Evolutionary conservation across 1,140 invertebrate genomes (phyloP).

Genomic region (Lanistes nyassanus): DNA sequence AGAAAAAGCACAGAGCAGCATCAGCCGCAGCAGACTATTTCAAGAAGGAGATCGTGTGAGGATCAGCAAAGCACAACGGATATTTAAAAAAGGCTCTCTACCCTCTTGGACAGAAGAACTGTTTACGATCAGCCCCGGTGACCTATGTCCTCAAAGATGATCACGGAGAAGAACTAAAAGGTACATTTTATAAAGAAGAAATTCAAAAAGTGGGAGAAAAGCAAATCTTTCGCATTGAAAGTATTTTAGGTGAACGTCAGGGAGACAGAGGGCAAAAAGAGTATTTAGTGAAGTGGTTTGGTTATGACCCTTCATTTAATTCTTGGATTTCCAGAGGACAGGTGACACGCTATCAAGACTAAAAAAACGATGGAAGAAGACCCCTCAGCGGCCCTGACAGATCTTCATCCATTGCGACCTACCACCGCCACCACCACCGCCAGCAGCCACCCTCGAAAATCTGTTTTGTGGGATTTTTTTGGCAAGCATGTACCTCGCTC

Average conservation of each 20-base stretch:
- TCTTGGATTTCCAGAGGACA: constrained; percentile 1
- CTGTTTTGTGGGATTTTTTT: not conserved
- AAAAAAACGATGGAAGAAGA: too few relatives aligned
- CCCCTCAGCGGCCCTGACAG: too few relatives aligned
- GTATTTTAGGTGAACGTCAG: not conserved
- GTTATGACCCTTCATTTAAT: constrained; percentile 5
- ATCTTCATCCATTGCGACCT: too few relatives aligned
- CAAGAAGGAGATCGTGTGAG: constrained; percentile 3
- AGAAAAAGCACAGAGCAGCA: too few relatives aligned
- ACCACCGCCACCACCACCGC: too few relatives aligned
- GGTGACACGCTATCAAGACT: too few relatives aligned
- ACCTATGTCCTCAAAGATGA: constrained; percentile 8
- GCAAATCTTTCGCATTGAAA: not conserved
- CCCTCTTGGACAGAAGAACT: constrained; percentile 4
- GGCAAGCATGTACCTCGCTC: not conserved
- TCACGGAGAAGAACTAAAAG: constrained; percentile 3
- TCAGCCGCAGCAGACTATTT: not conserved
- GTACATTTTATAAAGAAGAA: constrained; percentile 2
- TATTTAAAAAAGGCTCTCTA: not conserved
- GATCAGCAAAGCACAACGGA: not conserved
- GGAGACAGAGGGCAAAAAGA: not conserved
- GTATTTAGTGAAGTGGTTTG: constrained; percentile 7
- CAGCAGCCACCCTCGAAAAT: not conserved
- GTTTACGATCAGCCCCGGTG: not conserved
- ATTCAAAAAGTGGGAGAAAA: not conserved